phyloP scores from a whole-genome alignment of 2,888 invertebrate genomes.

The Actias luna region DNA sequence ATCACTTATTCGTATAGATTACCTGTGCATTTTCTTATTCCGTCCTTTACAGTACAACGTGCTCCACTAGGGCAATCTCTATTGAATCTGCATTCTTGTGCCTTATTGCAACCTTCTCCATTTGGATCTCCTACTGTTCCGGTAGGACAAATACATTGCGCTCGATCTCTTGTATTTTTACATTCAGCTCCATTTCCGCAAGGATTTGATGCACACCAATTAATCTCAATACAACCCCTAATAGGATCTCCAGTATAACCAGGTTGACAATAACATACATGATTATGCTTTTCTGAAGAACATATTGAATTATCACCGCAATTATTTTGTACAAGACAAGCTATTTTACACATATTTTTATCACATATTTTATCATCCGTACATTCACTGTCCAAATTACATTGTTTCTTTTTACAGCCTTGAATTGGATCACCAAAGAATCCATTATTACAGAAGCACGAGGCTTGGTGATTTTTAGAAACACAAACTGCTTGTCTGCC shows the following conservation, averaged over 20 bases:
- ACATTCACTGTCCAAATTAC: conserved; percentile 86
- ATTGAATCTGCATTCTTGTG: conserved; percentile 90
- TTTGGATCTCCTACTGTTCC: conserved; percentile 93
- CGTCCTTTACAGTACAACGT: conserved; percentile 87
- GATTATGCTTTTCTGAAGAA: conserved; percentile 90
- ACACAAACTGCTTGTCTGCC: conserved; percentile 92
- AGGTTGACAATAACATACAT: conserved; percentile 90
- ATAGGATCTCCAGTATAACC: conserved; percentile 92
- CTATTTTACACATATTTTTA: conserved; percentile 91
- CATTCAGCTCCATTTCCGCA: conserved; percentile 92
- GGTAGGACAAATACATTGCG: conserved; percentile 89
- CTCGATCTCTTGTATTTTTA: conserved; percentile 89
- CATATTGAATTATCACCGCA: conserved; percentile 94
- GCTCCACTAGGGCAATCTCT: conserved; percentile 91
- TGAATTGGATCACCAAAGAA: conserved; percentile 91
- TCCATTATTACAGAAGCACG: conserved; percentile 89
- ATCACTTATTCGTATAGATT: conserved; percentile 18
- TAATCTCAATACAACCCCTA: conserved; percentile 86
- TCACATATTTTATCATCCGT: conserved; percentile 92
- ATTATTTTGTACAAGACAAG: conserved; percentile 90
- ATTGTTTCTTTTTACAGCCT: conserved; percentile 91
- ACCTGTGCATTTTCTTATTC: conserved; percentile 90
- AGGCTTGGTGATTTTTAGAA: conserved; percentile 86
- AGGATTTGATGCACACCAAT: conserved; percentile 89
- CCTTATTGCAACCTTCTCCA: conserved; percentile 89